phyloP scores from a whole-genome alignment of 2,888 invertebrate genomes.

The Orgyia antiqua region DNA sequence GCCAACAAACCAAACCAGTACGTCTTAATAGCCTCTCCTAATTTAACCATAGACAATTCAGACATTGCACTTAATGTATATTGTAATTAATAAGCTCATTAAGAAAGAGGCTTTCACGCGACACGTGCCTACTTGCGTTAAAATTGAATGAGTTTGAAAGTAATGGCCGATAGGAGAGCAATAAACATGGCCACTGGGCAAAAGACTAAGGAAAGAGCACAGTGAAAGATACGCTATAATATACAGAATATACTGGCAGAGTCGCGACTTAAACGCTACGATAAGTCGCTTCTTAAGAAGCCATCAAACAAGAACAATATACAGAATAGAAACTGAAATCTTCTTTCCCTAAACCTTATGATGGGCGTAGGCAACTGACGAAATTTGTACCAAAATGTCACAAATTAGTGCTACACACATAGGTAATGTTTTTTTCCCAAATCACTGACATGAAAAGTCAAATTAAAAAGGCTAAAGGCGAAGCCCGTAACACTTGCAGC shows the following conservation, averaged over 20 bases:
- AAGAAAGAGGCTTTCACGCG: constrained; percentile 3
- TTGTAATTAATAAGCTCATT: constrained; percentile 18
- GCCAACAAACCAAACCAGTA: background rate
- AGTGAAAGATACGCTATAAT: constrained; percentile 18
- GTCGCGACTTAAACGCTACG: too few species aligned
- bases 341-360: too few species aligned
- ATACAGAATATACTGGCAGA: background rate
- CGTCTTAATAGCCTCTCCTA: background rate
- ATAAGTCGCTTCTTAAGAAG: too few species aligned
- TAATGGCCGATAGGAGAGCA: constrained; percentile 43
- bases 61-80: background rate
- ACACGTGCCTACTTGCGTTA: constrained; percentile 14
- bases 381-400: too few species aligned
- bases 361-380: too few species aligned
- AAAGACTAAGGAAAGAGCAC: constrained; percentile 1
- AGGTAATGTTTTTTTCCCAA: too few species aligned
- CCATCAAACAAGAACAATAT: too few species aligned
- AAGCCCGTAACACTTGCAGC: too few species aligned
- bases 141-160: constrained; percentile 40
- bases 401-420: too few species aligned
- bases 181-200: constrained; percentile 51
- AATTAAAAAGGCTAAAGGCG: too few species aligned
- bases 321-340: too few species aligned
- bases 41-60: background rate
- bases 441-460: too few species aligned